Evolutionary conservation across 2,797 vertebrate species (phyloP).

Genomic region (Eidolon dupreanum): DNA sequence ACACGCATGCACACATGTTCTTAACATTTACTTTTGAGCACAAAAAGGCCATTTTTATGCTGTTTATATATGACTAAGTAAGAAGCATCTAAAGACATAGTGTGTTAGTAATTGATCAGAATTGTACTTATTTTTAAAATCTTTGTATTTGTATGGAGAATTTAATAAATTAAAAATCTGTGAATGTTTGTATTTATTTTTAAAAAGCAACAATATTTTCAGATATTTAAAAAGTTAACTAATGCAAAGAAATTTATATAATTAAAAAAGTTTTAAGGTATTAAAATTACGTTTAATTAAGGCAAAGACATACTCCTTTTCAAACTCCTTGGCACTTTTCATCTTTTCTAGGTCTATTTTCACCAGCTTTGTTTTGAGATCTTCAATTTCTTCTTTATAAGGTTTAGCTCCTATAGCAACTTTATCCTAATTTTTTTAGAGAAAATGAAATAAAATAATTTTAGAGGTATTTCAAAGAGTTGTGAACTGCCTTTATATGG

Average conservation of each 20-base stretch:
- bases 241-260: not conserved
- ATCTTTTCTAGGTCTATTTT: constrained; percentile 89
- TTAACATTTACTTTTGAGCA: not conserved
- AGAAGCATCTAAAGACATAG: not conserved
- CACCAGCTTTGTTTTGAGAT: constrained; percentile 88
- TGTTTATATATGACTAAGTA: not conserved
- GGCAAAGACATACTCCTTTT: constrained; percentile 87
- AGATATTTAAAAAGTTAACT: constrained; percentile 19
- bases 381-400: constrained; percentile 88
- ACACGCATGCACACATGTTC: not conserved
- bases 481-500: not conserved
- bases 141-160: not conserved
- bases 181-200: not conserved
- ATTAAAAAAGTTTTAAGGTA: not conserved
- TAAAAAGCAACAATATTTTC: constrained; percentile 2
- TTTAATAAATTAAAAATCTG: constrained; percentile 34
- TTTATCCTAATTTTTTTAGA: constrained; percentile 74
- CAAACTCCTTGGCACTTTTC: constrained; percentile 84
- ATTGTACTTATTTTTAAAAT: not conserved
- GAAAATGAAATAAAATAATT: not conserved
- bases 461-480: not conserved
- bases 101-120: not conserved
- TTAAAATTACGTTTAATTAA: not conserved
- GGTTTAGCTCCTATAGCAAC: constrained; percentile 84
- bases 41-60: not conserved